Base-by-base conservation (phyloP, 2,797 vertebrate genomes). In the Cottoperca gobio region DNA sequence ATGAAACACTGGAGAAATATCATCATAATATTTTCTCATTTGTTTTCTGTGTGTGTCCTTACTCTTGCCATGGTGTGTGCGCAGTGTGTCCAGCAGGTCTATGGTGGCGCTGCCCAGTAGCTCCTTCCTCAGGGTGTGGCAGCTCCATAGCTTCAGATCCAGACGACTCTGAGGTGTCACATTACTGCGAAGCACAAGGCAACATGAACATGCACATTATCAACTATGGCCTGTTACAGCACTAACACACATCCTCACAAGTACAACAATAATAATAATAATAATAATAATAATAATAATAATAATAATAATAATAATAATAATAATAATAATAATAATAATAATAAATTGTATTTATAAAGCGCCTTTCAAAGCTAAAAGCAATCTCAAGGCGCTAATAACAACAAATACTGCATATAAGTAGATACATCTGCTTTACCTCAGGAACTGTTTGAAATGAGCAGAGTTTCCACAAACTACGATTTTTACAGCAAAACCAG, bases 81-180 rank as follows among this genome's bases (percentile, higher is more conserved):
- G 95, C 79, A 97, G 94, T 8, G 92, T 94, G 64, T 93, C 96
- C 89, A 96, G 90, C 10, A 99, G 96, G 89, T 96, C 97, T 71
- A 99, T 85, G 4, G 96, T 96, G 14, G 97, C 97, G 0, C 95
- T 94, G 72, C 98, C 98, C 85, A 99, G 94, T 17, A 99, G 94
- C 88, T 99, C 98, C 65, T 98, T 98, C 84, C 96, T 95, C 91
- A 97, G 92, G 19, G 97, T 96, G 88, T 99, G 97, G 90, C 97
- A 98, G 92, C 96, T 98, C 97, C 97, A 99, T 81, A 99, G 91
- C 93, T 97, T 97, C 86, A 99, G 92, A 33, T 99, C 97, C 93
- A 99, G 87, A 48, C 91, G 95, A 87, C 97, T 99, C 93, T 98
- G 97, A 73, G 97, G 95, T 0, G 97, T 98, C 89, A 99, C 96